Evolutionary conservation across 2,113 vertebrate genomes (phyloP), one percentile per base, ranked within the genome.

Genomic region (Phalacrocorax pelagicus): DNA sequence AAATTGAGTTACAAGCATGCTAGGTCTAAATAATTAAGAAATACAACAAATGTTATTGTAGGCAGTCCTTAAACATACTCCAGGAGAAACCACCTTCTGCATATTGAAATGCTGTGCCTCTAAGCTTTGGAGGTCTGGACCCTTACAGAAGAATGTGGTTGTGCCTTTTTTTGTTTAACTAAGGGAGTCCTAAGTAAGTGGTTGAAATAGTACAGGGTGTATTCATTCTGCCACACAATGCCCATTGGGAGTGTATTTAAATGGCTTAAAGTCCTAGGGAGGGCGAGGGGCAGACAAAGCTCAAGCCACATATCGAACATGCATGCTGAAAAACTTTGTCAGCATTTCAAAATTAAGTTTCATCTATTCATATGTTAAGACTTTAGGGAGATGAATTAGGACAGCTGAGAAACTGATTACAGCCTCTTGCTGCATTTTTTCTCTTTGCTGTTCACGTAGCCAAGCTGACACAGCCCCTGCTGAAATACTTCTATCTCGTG

Each of bases 361-460:
- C 57, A 67, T 85, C 92, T 87, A 94, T 96, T 97, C 93, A 87
- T 95, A 91, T 74, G 92, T 91, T 91, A 95, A 97, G 92, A 55
- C 62, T 94, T 85, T 3, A 11, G 74, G 73, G 81, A 89, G 92
- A 89, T 92, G 88, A 96, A 91, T 78, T 80, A 58, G 71, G 92
- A 83, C 94, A 97, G 81, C 90, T 86, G 92, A 95, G 88, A 57
- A 97, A 67, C 80, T 81, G 79, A 83, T 97, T 94, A 74, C 75
- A 85, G 58, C 16, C 12, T 67, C 75, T 80, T 14, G 46, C 51
- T 67, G 71, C 70, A 38, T 67, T 91, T 81, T 86, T 69, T 88
- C 46, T n/a, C 77, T 65, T 47, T 62, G 58, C 81, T 27, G 57
- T 91, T 84, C 91, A 26, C 4, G 15, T 57, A 83, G 83, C 38